Percentiles rank a stretch among this genome's conserved stretches.
These are phyloP conservation scores for Trachelus tabidus DNA, from an alignment of 2,888 invertebrate species.

Conservation along the genomic window DNA sequence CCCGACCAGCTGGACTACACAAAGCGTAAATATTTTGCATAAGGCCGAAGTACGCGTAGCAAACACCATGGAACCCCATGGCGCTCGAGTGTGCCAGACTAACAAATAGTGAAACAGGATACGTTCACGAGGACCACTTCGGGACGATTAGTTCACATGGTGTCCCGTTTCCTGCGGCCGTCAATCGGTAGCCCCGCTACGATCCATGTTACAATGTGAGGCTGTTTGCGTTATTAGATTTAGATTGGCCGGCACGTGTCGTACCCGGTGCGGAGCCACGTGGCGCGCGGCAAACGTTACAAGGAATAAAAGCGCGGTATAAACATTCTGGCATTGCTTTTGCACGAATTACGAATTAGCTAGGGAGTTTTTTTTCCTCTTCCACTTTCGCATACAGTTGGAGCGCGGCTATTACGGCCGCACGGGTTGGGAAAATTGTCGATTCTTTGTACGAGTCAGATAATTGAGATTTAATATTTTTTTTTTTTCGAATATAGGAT, in stretches of 20 bases:
- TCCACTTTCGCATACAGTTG: not conserved
- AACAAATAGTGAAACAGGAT: conserved; percentile 58
- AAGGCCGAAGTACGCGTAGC: not conserved
- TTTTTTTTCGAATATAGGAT: not conserved
- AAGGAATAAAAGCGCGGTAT: conserved; percentile 15
- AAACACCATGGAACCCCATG: not conserved
- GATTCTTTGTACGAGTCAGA: not conserved
- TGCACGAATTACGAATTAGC: not conserved
- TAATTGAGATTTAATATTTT: not conserved
- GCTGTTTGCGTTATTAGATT: conserved; percentile 65
- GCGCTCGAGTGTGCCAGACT: not conserved
- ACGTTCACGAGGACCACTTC: conserved; percentile 51
- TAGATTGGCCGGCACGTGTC: conserved; percentile 61
- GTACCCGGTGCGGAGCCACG: conserved; percentile 33
- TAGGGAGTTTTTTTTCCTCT: not conserved
- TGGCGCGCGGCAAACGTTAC: conserved; percentile 48
- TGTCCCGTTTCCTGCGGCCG: conserved; percentile 55
- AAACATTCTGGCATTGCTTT: not conserved
- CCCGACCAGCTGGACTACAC: not conserved
- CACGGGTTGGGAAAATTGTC: not conserved
- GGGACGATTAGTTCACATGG: conserved; percentile 64
- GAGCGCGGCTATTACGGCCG: not conserved
- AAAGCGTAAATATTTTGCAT: conserved; percentile 5
- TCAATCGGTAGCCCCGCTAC: conserved; percentile 36
- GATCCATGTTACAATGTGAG: conserved; percentile 50